phyloP scores from a whole-genome alignment of 1,140 invertebrate genomes.

The Drosophila persimilis region DNA sequence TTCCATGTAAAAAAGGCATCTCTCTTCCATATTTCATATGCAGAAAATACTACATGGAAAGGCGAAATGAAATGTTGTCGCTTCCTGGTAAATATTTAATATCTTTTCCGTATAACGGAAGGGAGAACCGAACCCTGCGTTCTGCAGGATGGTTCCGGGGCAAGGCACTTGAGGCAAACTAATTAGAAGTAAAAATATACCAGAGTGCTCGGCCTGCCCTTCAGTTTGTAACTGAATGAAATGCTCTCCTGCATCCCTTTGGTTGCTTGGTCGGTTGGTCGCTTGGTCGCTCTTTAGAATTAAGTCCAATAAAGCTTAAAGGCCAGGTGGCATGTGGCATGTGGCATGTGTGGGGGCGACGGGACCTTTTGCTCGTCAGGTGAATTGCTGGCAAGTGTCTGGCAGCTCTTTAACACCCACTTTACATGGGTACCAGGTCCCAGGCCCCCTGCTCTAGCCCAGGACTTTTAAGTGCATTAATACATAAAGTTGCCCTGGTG shows the following conservation, averaged over 20 bases:
- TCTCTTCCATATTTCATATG: not conserved
- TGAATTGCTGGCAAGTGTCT: constrained; percentile 52
- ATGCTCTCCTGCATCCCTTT: constrained; percentile 6
- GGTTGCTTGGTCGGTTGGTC: not conserved
- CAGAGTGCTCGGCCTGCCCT: constrained; percentile 5
- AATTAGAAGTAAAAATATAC: constrained; percentile 49
- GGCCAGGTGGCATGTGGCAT: not conserved
- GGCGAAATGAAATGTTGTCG: constrained; percentile 34
- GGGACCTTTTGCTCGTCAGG: constrained; percentile 24
- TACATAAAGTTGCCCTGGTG: constrained; percentile 41
- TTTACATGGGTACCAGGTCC: constrained; percentile 23
- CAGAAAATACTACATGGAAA: constrained; percentile 36
- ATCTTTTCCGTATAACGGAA: constrained; percentile 24
- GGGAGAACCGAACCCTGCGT: not conserved
- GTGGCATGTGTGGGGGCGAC: constrained; percentile 3
- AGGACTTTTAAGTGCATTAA: constrained; percentile 69
- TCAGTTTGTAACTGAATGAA: constrained; percentile 25
- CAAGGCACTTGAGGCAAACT: constrained; percentile 37
- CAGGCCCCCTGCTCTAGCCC: constrained; percentile 9
- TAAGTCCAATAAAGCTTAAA: constrained; percentile 59
- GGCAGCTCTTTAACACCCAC: constrained; percentile 72
- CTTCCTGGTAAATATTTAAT: constrained; percentile 70
- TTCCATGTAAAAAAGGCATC: no score
- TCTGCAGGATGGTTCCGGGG: not conserved
- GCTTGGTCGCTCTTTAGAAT: constrained; percentile 16